Conservation (phyloP, 2,888 invertebrate species). For the Crocallis elinguaria region DNA sequence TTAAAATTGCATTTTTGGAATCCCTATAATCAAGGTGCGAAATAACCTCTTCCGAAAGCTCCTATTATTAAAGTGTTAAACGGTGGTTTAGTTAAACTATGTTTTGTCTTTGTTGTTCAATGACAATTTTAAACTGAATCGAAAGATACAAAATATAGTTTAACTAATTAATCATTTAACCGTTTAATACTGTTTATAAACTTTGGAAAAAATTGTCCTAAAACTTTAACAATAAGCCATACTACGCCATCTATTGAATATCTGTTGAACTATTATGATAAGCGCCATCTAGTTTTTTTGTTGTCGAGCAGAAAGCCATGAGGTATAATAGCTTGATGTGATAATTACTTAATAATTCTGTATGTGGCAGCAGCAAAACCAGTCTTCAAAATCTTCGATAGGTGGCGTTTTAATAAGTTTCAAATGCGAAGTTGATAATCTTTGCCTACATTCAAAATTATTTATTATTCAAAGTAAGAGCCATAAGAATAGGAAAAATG, state of each 20-base stretch:
- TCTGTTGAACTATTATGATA: background rate
- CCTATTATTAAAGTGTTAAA: no score
- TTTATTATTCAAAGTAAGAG: no score
- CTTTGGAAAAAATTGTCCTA: constrained; percentile 22
- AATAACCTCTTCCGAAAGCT: no score
- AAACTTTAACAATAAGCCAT: background rate
- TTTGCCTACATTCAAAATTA: no score
- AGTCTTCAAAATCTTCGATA: background rate
- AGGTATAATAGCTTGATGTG: background rate
- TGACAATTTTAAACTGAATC: no score
- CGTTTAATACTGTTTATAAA: constrained; percentile 28
- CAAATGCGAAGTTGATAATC: no score
- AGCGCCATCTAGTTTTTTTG: constrained; percentile 23
- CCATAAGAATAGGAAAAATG: no score
- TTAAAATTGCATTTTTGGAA: no score
- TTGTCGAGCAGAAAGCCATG: background rate
- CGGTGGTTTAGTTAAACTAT: no score
- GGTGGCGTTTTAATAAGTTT: background rate
- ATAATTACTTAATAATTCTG: background rate
- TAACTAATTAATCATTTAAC: background rate
- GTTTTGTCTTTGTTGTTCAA: no score
- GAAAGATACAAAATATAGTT: no score
- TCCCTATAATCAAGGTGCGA: no score
- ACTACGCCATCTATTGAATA: constrained; percentile 20
- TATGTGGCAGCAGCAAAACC: background rate